These are phyloP conservation scores for Drosophila atripex DNA, from an alignment of 2,888 invertebrate species.

Conservation along the genomic window DNA sequence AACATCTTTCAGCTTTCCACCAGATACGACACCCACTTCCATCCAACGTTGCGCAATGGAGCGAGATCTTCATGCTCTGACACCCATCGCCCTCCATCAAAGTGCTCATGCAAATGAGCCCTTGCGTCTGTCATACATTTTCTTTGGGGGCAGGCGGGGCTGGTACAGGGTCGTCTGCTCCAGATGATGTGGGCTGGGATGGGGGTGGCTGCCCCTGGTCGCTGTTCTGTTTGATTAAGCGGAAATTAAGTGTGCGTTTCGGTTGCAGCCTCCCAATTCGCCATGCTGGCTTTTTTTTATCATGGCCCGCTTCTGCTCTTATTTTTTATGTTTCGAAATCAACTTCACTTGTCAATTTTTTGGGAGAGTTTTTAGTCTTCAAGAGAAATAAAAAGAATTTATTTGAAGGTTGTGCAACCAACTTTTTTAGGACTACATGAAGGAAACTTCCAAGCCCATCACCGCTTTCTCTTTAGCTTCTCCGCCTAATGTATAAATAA, in stretches of 20 bases:
- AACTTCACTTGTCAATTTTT: slow-evolving; percentile 7
- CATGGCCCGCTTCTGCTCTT: slow-evolving; percentile 17
- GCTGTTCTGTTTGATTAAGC: slow-evolving; percentile 72
- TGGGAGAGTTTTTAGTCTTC: background rate
- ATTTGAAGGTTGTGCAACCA: background rate
- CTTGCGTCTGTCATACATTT: slow-evolving; percentile 57
- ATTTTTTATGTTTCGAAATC: slow-evolving; percentile 20
- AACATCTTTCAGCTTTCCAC: slow-evolving; percentile 18
- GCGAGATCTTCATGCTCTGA: slow-evolving; percentile 62
- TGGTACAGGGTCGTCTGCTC: slow-evolving; percentile 35
- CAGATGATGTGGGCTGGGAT: slow-evolving; percentile 59
- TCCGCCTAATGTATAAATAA: slow-evolving; percentile 27
- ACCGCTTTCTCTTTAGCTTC: background rate
- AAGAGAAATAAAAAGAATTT: background rate
- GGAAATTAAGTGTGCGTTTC: slow-evolving; percentile 72
- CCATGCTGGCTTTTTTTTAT: slow-evolving; percentile 50
- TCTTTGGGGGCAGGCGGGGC: slow-evolving; percentile 16
- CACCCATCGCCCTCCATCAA: slow-evolving; percentile 68
- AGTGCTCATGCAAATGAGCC: slow-evolving; percentile 81
- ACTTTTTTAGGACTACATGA: background rate
- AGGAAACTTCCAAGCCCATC: background rate
- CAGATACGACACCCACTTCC: slow-evolving; percentile 10
- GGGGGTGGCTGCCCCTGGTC: slow-evolving; percentile 38
- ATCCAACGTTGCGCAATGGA: slow-evolving; percentile 51
- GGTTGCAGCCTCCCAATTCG: slow-evolving; percentile 59